phyloP scores from a whole-genome alignment of 2,888 invertebrate genomes.

The Antitype chi region DNA sequence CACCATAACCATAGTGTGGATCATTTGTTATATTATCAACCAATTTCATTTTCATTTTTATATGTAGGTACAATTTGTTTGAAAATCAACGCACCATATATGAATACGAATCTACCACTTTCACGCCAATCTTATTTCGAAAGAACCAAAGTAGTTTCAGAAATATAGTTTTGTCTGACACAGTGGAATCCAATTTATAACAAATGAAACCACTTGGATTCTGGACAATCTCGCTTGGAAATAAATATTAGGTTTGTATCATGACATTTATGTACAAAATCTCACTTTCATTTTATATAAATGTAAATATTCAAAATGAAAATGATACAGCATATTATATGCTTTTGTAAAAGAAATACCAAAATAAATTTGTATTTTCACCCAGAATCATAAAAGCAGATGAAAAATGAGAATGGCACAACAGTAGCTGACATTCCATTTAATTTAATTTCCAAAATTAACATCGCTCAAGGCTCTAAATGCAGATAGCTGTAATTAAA shows the following conservation, averaged over 20 bases:
- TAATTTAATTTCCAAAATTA: slow-evolving; percentile 48
- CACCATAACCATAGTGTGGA: not conserved
- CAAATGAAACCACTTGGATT: slow-evolving; percentile 55
- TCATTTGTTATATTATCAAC: not conserved
- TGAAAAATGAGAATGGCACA: slow-evolving; percentile 18
- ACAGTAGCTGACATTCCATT: slow-evolving; percentile 27
- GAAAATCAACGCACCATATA: slow-evolving; percentile 11
- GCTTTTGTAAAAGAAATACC: not conserved
- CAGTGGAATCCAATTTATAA: slow-evolving; percentile 61
- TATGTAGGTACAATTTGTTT: not conserved
- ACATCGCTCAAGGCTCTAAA: slow-evolving; percentile 38
- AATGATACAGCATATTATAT: not conserved
- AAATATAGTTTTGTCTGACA: slow-evolving; percentile 55
- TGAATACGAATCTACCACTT: slow-evolving; percentile 41
- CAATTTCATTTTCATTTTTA: not conserved
- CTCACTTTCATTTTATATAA: slow-evolving; percentile 11
- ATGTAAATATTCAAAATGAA: slow-evolving; percentile 1
- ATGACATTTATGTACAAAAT: not conserved
- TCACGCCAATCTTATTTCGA: slow-evolving; percentile 55
- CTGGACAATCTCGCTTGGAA: slow-evolving; percentile 36
- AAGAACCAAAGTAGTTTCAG: slow-evolving; percentile 56
- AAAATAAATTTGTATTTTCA: slow-evolving; percentile 9
- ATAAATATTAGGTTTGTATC: slow-evolving; percentile 41
- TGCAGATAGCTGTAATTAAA: slow-evolving; percentile 55
- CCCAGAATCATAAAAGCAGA: not conserved